Base-by-base conservation (phyloP, 2,113 vertebrate species). In the Macrotis lagotis region DNA sequence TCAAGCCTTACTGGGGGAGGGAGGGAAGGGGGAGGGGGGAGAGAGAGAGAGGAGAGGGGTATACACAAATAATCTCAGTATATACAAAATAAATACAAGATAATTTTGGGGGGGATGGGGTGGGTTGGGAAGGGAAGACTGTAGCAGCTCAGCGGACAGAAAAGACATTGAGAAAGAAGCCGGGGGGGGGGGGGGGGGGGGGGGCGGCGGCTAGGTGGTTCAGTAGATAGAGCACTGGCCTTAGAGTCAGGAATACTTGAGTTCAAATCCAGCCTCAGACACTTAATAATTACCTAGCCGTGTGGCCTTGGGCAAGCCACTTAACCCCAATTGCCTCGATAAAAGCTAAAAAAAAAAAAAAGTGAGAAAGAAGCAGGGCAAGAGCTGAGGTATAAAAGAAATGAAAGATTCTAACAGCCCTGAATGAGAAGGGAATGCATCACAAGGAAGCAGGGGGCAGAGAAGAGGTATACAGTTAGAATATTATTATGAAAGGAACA, bases 361-460 rank as follows among this genome's bases (percentile, higher is more conserved):
- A 83, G 48, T 50, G 31, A 48, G 49, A 91, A 24, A 19, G 51
- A 24, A 19, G 31, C 9, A 66, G 12, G 12, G 10, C 59, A 28
- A 66, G 55, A 31, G 26, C 10, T 11, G 31, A 37, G 12, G 14
- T 66, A 31, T 66, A 66, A 66, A 66, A 66, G 59, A 66, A 55
- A 50, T 31, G 48, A 94, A 19, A 28, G 88, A 88, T 51, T 95
- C 91, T 91, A 88, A 74, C 91, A 94, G 92, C 44, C 48, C 31
- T 66, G 90, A 59, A 83, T 8, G 96, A 47, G 25, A 6, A 59
- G 50, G 28, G 48, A 50, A 26, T 89, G 28, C 6, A 53, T 50
- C 22, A n/a, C 48, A 94, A 90, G 52, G 89, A 95, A 83, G 0
- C 7, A 48, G 52, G 12, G 47, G 49, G 25, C 91, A 48, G 51